These are phyloP conservation scores for Sebastes oblongus DNA, from an alignment of 2,797 vertebrate species.

Conservation along the genomic window DNA sequence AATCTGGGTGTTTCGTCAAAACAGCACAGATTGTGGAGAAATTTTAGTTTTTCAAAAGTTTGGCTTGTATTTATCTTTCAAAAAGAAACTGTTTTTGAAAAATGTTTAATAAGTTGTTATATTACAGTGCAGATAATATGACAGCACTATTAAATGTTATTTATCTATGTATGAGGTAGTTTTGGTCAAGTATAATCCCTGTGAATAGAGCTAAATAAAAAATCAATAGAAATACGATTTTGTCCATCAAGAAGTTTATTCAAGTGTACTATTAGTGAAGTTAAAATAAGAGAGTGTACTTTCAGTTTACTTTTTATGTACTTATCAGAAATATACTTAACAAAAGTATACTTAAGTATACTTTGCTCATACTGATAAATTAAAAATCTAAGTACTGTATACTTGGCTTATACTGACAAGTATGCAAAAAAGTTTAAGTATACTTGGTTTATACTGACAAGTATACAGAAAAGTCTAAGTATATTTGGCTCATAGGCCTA, in stretches of 20 bases:
- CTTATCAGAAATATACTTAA: too few relatives aligned
- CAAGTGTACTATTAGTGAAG: too few relatives aligned
- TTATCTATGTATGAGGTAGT: background rate
- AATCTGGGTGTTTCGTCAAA: background rate
- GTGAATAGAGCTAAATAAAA: background rate
- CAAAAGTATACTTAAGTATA: too few relatives aligned
- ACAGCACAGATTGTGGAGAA: background rate
- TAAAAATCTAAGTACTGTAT: too few relatives aligned
- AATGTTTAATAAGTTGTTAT: background rate
- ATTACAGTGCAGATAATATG: background rate
- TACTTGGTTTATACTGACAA: too few relatives aligned
- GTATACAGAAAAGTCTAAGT: too few relatives aligned
- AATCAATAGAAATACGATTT: background rate
- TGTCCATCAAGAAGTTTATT: background rate
- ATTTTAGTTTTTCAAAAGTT: background rate
- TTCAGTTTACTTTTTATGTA: too few relatives aligned
- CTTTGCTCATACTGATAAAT: too few relatives aligned
- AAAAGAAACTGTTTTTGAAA: background rate
- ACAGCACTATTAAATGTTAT: background rate
- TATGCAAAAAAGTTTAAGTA: too few relatives aligned
- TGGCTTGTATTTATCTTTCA: background rate
- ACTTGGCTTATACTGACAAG: too few relatives aligned
- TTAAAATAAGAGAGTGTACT: too few relatives aligned
- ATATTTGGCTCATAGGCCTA: too few relatives aligned
- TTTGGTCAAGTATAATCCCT: background rate